These are phyloP conservation scores for Halcyon leucocephala DNA, from an alignment of 2,797 vertebrate genomes.

Conservation along the genomic window DNA sequence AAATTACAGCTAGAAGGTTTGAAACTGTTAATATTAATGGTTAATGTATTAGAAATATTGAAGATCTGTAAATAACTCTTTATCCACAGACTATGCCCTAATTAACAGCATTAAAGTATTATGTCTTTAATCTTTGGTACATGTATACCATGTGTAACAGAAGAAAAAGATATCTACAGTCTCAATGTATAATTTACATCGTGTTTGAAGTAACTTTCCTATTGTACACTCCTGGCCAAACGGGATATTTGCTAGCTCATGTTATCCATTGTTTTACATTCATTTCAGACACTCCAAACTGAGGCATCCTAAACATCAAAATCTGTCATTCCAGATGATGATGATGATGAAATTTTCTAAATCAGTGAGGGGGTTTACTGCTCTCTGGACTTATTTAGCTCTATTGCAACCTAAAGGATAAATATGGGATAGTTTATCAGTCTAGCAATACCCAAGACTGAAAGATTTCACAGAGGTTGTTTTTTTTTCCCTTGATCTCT, in stretches of 20 bases:
- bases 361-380: background rate
- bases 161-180: background rate
- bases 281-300: background rate
- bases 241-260: background rate
- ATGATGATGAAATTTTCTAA: background rate
- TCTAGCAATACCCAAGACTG: background rate
- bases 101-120: background rate
- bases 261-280: background rate
- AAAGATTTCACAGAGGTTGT: background rate
- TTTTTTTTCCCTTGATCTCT: background rate
- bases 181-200: background rate
- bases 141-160: background rate
- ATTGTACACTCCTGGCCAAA: background rate
- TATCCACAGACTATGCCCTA: background rate
- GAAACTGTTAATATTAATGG: background rate
- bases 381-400: background rate
- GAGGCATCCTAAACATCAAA: background rate
- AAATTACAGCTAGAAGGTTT: background rate
- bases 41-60: background rate
- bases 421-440: background rate
- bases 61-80: background rate
- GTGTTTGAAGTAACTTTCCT: background rate
- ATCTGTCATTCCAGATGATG: background rate
- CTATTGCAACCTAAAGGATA: background rate
- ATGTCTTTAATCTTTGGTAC: background rate